phyloP scores from a whole-genome alignment of 2,888 invertebrate species.

The Dicyrtomina minuta region DNA sequence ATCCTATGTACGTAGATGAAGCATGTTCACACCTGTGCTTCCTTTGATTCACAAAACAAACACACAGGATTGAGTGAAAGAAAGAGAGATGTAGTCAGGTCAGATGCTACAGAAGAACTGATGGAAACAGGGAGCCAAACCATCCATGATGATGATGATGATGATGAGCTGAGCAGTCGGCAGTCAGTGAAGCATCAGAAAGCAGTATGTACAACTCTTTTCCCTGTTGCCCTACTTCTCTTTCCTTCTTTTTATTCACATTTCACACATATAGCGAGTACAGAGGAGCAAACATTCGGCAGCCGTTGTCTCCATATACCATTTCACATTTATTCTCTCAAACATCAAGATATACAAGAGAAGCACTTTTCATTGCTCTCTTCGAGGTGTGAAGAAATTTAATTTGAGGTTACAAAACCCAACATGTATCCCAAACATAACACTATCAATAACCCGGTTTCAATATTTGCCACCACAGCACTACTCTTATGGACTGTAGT shows the following conservation, averaged over 20 bases:
- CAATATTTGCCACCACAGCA: neutral
- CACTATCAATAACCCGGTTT: conserved; percentile 36
- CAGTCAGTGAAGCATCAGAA: conserved; percentile 39
- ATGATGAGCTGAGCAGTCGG: neutral
- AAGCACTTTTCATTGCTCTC: conserved; percentile 4
- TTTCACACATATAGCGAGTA: neutral
- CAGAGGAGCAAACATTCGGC: neutral
- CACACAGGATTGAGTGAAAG: neutral
- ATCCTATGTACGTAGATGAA: too few relatives aligned
- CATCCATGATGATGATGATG: conserved; percentile 33
- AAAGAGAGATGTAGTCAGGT: conserved; percentile 7
- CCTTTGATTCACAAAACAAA: too few relatives aligned
- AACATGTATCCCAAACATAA: conserved; percentile 21
- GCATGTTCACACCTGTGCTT: too few relatives aligned
- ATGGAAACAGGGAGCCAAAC: conserved; percentile 44
- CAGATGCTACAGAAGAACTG: conserved; percentile 43
- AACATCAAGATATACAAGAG: too few relatives aligned
- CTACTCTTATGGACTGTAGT: neutral
- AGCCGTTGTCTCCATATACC: neutral
- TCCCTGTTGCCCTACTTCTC: conserved; percentile 40
- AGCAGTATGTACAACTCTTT: conserved; percentile 23
- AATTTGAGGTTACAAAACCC: conserved; percentile 30
- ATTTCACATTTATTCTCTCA: neutral
- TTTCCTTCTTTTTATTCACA: conserved; percentile 34
- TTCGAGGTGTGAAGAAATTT: conserved; percentile 35